These are phyloP conservation scores for Chiloscyllium punctatum DNA, from an alignment of 2,797 vertebrate species.

Conservation along the genomic window DNA sequence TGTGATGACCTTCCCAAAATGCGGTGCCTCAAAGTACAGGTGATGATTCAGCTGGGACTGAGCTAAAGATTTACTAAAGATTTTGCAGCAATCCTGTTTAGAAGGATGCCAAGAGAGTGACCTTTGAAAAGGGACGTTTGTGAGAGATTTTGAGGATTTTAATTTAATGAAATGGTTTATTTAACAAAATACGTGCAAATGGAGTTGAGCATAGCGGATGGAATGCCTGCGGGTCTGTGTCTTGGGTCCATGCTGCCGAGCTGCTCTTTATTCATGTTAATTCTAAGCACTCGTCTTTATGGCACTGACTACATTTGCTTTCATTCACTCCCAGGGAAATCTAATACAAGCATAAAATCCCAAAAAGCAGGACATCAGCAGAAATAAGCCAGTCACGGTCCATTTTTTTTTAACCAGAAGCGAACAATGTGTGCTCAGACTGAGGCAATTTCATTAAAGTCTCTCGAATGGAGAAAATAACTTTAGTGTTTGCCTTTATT, in stretches of 20 bases:
- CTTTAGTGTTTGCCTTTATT: conserved; percentile 21
- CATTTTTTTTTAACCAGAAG: conserved; percentile 1
- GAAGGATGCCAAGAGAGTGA: neutral
- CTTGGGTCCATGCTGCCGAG: too few species aligned
- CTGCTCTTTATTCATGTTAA: conserved; percentile 3
- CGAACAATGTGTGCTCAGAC: conserved; percentile 16
- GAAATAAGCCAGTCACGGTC: conserved; percentile 24
- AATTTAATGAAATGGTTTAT: conserved; percentile 30
- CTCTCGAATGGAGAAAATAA: conserved; percentile 4
- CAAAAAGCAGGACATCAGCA: conserved; percentile 30
- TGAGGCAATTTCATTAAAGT: conserved; percentile 18
- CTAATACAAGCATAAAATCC: conserved; percentile 27
- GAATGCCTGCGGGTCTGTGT: neutral
- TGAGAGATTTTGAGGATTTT: neutral
- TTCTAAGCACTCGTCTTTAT: neutral
- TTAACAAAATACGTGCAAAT: conserved; percentile 28
- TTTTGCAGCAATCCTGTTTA: neutral
- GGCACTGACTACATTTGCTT: conserved; percentile 30
- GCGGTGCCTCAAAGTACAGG: neutral
- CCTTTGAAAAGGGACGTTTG: neutral
- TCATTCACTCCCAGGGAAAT: conserved; percentile 31
- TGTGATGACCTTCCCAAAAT: neutral
- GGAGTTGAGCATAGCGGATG: conserved; percentile 14
- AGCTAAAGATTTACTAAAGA: neutral
- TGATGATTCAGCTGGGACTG: neutral